Evolutionary conservation across 1,140 invertebrate genomes (phyloP).

Genomic region (Drosophila nasuta): DNA sequence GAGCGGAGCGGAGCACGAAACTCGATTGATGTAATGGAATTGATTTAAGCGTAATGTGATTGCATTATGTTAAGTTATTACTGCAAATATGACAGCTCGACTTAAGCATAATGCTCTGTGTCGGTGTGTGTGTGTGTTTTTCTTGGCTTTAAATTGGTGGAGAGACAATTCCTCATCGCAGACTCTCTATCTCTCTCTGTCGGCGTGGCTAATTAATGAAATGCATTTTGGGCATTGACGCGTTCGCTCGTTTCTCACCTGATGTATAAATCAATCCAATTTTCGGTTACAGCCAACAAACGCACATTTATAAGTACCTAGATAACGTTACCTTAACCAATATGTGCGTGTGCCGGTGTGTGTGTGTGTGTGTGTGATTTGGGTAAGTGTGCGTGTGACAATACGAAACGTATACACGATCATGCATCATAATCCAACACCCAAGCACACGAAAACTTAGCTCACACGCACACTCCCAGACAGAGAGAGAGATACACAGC

Average conservation of each 20-base stretch:
- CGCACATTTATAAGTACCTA: constrained; percentile 33
- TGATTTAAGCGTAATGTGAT: constrained; percentile 48
- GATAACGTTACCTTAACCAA: constrained; percentile 49
- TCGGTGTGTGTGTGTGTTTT: background rate
- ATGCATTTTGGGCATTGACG: constrained; percentile 45
- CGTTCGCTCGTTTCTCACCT: constrained; percentile 52
- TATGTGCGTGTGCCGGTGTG: constrained; percentile 27
- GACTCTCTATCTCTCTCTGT: background rate
- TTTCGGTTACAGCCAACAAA: constrained; percentile 51
- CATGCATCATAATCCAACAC: constrained; percentile 82
- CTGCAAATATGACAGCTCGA: background rate
- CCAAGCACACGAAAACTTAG: constrained; percentile 52
- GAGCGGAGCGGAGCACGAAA: constrained; percentile 4
- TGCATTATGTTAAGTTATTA: constrained; percentile 35
- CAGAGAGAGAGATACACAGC: constrained; percentile 15
- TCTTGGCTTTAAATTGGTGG: background rate
- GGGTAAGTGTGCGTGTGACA: constrained; percentile 65
- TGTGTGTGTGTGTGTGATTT: constrained; percentile 25
- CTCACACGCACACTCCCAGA: constrained; percentile 43
- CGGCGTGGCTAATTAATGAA: constrained; percentile 47
- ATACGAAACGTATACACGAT: constrained; percentile 65
- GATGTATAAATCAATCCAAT: constrained; percentile 76
- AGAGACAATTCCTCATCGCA: background rate
- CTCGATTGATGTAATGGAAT: constrained; percentile 47
- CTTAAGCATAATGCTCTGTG: background rate